Evolutionary conservation across 2,888 invertebrate species (phyloP), one percentile per base, ranked within the genome.

Genomic region (Brachypterus glaber): DNA sequence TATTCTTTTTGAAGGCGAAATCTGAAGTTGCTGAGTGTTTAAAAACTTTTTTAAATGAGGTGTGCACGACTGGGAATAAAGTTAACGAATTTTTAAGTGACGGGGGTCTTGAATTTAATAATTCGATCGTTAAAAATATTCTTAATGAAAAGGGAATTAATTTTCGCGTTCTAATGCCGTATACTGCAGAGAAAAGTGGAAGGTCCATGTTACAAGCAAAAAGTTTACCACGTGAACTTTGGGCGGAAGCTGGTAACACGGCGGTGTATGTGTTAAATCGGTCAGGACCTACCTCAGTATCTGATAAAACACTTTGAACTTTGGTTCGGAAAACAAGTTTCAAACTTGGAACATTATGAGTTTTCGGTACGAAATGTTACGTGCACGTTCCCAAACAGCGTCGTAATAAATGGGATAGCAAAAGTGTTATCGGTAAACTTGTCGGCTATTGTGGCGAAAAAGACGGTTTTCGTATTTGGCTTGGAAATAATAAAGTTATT

Each of bases 1-100:
- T 57, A 9, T 54, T 44, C 33, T 54, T 54, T 35, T 27, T 56
- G 9, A 49, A 49, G 42, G 41, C 15, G 11, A 44, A 44, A 31
- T 11, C 24, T 12, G 35, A 42, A 32, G 39, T 43, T 16, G 15
- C n/a, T 12, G 17, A 33, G 9, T 25, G 32, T n/a, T 18, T 41
- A 14, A 21, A 41, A 25, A 21, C 12, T 8, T 37, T 37, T 17
- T 13, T 37, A n/a, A 32, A 27, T 15, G 35, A 44, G 32, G 25
- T 15, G 2, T 33, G 17, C 8, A 26, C 25, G 11, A 14, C 18
- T 7, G 40, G 37, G 30, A 25, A 38, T 21, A 29, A 5, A 24
- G 25, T 44, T 5, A 24, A 37, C 17, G 17, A 39, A 18, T 35
- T 41, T 17, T 11, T 37, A 9, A 30, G 33, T 16, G 41, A 46